A percentile compares a stretch with the other conserved stretches of the same genome.
phyloP scores from a whole-genome alignment of 1,140 invertebrate genomes.

The Drosophila teissieri region DNA sequence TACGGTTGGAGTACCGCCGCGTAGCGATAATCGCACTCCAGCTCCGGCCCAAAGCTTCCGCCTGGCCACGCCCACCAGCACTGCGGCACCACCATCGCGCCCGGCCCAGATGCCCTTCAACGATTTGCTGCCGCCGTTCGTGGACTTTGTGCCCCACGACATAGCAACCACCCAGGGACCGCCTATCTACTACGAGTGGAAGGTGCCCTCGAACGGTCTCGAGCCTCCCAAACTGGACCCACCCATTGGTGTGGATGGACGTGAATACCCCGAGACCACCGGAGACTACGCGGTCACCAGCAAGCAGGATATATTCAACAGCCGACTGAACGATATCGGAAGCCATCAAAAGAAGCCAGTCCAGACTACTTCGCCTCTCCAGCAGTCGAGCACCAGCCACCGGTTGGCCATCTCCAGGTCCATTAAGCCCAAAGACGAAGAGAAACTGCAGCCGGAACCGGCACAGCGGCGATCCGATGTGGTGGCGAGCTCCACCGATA shows the following conservation, averaged over 20 bases:
- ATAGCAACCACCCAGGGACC: constrained; percentile 86
- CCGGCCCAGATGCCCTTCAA: constrained; percentile 51
- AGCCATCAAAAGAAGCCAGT: constrained; percentile 14
- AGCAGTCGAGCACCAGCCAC: constrained; percentile 32
- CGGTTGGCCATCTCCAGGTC: constrained; percentile 68
- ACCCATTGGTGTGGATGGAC: constrained; percentile 76
- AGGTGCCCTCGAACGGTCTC: constrained; percentile 86
- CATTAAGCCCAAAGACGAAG: constrained; percentile 68
- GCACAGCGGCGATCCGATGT: constrained; percentile 57
- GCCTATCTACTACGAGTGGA: constrained; percentile 88
- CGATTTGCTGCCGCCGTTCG: constrained; percentile 76
- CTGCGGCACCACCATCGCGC: neutral
- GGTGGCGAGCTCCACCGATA: constrained; percentile 55
- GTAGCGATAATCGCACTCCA: constrained; percentile 52
- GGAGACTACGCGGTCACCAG: constrained; percentile 55
- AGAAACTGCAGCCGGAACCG: constrained; percentile 40
- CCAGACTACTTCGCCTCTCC: neutral
- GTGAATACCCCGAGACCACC: constrained; percentile 71
- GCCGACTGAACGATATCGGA: constrained; percentile 58
- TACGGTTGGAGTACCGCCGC: constrained; percentile 31
- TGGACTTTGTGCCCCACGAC: constrained; percentile 74
- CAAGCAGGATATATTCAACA: constrained; percentile 43
- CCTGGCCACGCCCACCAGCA: constrained; percentile 31
- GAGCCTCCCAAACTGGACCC: constrained; percentile 85
- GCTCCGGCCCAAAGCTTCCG: constrained; percentile 77